Evolutionary conservation across 1,140 invertebrate genomes (phyloP), one percentile per base, ranked within the genome.

Genomic region (Hermetia illucens): DNA sequence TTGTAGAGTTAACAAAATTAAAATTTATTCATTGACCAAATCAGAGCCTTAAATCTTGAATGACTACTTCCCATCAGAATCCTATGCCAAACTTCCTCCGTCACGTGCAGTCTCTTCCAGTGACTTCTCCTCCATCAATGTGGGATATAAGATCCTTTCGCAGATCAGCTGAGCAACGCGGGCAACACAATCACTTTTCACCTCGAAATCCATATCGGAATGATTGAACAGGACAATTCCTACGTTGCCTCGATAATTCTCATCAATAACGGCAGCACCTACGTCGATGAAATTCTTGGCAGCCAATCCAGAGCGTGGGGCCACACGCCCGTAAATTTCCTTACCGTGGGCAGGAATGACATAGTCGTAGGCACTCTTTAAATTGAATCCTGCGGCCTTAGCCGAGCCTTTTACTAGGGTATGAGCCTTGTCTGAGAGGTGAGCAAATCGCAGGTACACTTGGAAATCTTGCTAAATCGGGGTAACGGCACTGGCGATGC

Each of bases 201-300:
- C 72, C 52, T 71, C 58, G 58, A 96, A 97, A 13, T 85, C 76
- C 32, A 64, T 56, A 35, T 88, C 75, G 2, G 79, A 76, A 55
- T 93, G 88, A 60, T 98, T 98, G 59, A 96, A 98, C 3, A 98
- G 54, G 10, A 98, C 75, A 1, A 98, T 86, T 24, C 89, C 88
- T 21, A 99, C 65, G 59, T 93, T 87, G 5, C 94, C 95, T 47
- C 93, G 73, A 53, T 91, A 94, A 56, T 95, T 91, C 59, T 79
- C 74, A 65, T 96, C 91, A 34, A 95, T 79, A 1, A 96, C 91
- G 33, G 90, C 91, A 65, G 89, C 89, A 57, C 93, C 94, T 50
- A 98, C 88, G 70, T 98, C 92, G 50, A 99, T 95, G 42, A 84
- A 87, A 62, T 95, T 74, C 65, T 98, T 98, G 29, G 77, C 76